Evolutionary conservation across 2,888 invertebrate genomes (phyloP).

Genomic region (Eristalis tenax): DNA sequence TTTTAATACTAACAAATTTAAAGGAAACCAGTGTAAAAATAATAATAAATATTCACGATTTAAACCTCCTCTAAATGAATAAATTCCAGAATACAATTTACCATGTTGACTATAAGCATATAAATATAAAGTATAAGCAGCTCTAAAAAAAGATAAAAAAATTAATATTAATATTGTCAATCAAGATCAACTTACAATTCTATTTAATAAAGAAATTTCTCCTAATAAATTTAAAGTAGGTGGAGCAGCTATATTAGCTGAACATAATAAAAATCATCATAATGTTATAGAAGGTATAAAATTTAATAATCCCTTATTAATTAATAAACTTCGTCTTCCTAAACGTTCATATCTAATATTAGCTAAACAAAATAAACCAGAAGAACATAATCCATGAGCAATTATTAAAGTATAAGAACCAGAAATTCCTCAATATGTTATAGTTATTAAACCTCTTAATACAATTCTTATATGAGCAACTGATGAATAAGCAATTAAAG

Average conservation of each 20-base stretch:
- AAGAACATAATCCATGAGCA: constrained; percentile 86
- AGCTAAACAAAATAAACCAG: constrained; percentile 85
- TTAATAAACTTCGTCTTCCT: constrained; percentile 84
- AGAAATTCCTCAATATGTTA: constrained; percentile 83
- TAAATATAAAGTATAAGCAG: constrained; percentile 85
- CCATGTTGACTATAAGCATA: constrained; percentile 86
- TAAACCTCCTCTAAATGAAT: constrained; percentile 82
- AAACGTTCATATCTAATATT: constrained; percentile 85
- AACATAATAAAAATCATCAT: constrained; percentile 86
- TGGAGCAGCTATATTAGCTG: constrained; percentile 86
- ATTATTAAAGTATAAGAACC: constrained; percentile 84
- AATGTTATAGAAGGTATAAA: constrained; percentile 84
- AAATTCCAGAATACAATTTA: constrained; percentile 82
- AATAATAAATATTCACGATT: constrained; percentile 84
- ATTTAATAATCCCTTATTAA: constrained; percentile 85
- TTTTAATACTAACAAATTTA: constrained; percentile 85
- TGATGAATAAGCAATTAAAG: constrained; percentile 87
- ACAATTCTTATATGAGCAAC: constrained; percentile 87
- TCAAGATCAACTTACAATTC: constrained; percentile 83
- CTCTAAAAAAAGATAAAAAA: constrained; percentile 85
- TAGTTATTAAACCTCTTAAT: constrained; percentile 83
- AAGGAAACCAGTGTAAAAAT: constrained; percentile 85
- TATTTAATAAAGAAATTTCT: constrained; percentile 86
- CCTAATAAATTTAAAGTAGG: constrained; percentile 86
- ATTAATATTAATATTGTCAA: constrained; percentile 83